Evolutionary conservation across 92 coral and sea anemone genomes (phyloP).

Genomic region (Porites divaricata): DNA sequence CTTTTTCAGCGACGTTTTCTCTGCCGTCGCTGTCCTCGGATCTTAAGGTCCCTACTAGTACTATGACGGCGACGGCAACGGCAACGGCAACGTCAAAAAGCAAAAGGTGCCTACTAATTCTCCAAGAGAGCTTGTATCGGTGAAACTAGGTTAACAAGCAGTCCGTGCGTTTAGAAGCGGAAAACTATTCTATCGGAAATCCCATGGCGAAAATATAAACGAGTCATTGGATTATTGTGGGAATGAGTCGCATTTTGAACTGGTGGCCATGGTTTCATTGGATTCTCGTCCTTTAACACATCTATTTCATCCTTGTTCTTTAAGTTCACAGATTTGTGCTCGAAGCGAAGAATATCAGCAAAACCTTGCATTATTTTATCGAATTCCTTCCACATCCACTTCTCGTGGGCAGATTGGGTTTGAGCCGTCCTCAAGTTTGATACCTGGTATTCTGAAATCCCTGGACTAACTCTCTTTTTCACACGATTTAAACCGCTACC

Average conservation of each 20-base stretch:
- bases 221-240: constrained; percentile 33
- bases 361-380: constrained; percentile 76
- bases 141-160: not conserved
- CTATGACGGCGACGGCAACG: no score
- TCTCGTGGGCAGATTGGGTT: constrained; percentile 36
- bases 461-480: constrained; percentile 14
- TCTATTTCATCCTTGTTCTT: constrained; percentile 9
- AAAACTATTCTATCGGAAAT: constrained; percentile 54
- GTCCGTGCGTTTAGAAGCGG: constrained; percentile 1
- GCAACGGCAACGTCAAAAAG: no score
- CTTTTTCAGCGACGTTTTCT: no score
- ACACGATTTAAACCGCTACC: not conserved
- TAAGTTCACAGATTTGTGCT: constrained; percentile 54
- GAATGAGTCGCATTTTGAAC: constrained; percentile 16
- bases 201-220: constrained; percentile 75
- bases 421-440: not conserved
- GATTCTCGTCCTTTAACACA: not conserved
- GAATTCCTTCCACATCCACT: constrained; percentile 72
- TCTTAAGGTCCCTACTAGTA: no score
- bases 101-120: no score
- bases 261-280: constrained; percentile 12
- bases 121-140: not conserved
- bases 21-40: no score
- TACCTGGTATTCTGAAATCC: not conserved
- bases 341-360: constrained; percentile 53